A percentile compares a stretch with the other conserved stretches of the same genome.
Evolutionary conservation across 2,113 vertebrate genomes (phyloP).

Genomic region (Microcebus ravelobensis): DNA sequence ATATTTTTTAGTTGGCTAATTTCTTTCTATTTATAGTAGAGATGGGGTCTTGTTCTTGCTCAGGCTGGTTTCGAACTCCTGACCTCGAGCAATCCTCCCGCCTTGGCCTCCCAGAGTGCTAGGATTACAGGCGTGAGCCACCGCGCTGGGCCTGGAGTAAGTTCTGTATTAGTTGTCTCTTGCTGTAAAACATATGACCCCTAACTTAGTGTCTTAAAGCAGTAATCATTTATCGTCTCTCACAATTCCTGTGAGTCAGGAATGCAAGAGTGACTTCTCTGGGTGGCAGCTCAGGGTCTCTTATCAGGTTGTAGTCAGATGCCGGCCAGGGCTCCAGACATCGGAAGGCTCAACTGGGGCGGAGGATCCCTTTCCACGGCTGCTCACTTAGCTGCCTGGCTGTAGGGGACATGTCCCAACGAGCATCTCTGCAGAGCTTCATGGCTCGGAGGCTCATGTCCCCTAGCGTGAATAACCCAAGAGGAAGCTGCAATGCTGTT

Average conservation of each 20-base stretch:
- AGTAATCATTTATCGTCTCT: not conserved
- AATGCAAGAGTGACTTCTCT: not conserved
- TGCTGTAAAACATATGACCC: not conserved
- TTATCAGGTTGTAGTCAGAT: not conserved
- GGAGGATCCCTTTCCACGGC: not conserved
- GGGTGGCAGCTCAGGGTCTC: not conserved
- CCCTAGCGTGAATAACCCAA: not conserved
- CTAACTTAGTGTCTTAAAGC: not conserved
- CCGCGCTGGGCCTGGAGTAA: not conserved
- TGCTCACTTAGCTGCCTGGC: not conserved
- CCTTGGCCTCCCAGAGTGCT: no score
- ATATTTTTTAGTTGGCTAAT: no score
- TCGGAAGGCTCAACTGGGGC: not conserved
- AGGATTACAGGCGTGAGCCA: no score
- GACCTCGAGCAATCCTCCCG: no score
- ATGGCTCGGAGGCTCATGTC: rapidly evolving
- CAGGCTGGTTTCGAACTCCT: no score
- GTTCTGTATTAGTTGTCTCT: not conserved
- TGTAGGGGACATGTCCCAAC: not conserved
- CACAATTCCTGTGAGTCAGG: not conserved
- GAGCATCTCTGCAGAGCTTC: not conserved
- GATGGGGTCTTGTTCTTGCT: no score
- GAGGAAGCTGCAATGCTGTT: not conserved
- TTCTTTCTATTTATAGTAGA: no score
- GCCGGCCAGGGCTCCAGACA: not conserved